Evolutionary conservation across 2,113 vertebrate species (phyloP).

Genomic region (Seriola quinqueradiata): DNA sequence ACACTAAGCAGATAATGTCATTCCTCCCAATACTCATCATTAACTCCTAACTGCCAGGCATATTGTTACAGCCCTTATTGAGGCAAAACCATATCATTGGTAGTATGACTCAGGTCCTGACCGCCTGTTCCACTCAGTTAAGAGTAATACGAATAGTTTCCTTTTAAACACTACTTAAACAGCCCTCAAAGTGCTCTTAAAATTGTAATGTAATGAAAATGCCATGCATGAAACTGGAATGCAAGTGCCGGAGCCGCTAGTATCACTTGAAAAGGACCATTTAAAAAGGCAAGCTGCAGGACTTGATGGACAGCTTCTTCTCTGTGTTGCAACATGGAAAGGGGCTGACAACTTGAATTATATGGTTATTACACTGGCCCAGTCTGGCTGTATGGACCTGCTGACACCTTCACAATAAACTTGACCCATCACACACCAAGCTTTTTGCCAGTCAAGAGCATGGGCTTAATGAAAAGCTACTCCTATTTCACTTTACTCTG

Average conservation of each 20-base stretch:
- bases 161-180: conserved; percentile 74
- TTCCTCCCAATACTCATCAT: conserved; percentile 87
- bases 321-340: conserved; percentile 62
- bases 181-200: conserved; percentile 69
- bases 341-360: conserved; percentile 79
- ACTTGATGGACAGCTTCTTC: conserved; percentile 66
- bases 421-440: conserved; percentile 62
- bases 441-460: conserved; percentile 44
- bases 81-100: conserved; percentile 59
- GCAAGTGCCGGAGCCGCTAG: conserved; percentile 48
- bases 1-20: conserved; percentile 84
- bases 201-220: conserved; percentile 73
- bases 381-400: conserved; percentile 48
- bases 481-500: conserved; percentile 36
- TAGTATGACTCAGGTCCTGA: conserved; percentile 57
- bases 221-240: conserved; percentile 70
- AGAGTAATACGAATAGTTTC: conserved; percentile 60
- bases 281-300: conserved; percentile 45
- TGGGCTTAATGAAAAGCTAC: conserved; percentile 52
- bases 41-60: conserved; percentile 73
- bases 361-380: conserved; percentile 66
- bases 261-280: conserved; percentile 59
- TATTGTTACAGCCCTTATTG: conserved; percentile 56
- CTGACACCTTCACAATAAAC: conserved; percentile 76
- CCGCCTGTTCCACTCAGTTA: conserved; percentile 71